Percentiles rank a stretch among this genome's conserved stretches.
Evolutionary conservation across 2,888 invertebrate genomes (phyloP).

Genomic region (Scaptomyza flava): DNA sequence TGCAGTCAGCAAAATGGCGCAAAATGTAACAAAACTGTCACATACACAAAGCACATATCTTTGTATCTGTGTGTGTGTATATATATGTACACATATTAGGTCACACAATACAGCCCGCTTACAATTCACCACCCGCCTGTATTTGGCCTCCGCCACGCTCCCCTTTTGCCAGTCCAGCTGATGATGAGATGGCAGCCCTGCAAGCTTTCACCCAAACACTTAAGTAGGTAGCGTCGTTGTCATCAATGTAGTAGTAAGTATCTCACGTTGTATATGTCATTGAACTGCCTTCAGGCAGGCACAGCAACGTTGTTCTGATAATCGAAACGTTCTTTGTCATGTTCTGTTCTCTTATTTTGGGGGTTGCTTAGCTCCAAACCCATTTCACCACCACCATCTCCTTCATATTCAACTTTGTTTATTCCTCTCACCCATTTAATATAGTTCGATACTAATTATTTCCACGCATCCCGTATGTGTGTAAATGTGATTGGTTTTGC

Average conservation of each 20-base stretch:
- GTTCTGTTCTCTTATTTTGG: slow-evolving; percentile 19
- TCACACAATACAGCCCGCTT: slow-evolving; percentile 1
- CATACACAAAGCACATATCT: slow-evolving; percentile 8
- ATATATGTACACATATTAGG: background rate
- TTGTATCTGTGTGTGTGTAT: no score
- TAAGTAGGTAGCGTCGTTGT: slow-evolving; percentile 64
- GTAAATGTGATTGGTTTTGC: background rate
- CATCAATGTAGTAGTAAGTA: slow-evolving; percentile 22
- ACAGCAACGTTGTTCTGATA: slow-evolving; percentile 2
- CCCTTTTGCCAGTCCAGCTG: background rate
- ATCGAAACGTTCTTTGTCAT: slow-evolving; percentile 14
- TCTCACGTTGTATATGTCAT: slow-evolving; percentile 49
- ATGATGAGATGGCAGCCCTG: slow-evolving; percentile 25
- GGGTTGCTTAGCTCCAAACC: slow-evolving; percentile 33
- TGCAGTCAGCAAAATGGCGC: slow-evolving; percentile 48
- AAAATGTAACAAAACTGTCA: slow-evolving; percentile 21
- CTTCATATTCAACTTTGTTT: slow-evolving; percentile 25
- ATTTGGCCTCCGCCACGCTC: background rate
- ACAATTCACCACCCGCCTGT: background rate
- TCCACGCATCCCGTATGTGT: background rate
- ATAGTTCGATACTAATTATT: background rate
- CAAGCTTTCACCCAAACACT: slow-evolving; percentile 44
- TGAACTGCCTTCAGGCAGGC: slow-evolving; percentile 52
- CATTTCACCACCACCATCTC: background rate
- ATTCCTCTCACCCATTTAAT: background rate